Evolutionary conservation across 2,113 vertebrate genomes (phyloP).

Genomic region (Channa argus): DNA sequence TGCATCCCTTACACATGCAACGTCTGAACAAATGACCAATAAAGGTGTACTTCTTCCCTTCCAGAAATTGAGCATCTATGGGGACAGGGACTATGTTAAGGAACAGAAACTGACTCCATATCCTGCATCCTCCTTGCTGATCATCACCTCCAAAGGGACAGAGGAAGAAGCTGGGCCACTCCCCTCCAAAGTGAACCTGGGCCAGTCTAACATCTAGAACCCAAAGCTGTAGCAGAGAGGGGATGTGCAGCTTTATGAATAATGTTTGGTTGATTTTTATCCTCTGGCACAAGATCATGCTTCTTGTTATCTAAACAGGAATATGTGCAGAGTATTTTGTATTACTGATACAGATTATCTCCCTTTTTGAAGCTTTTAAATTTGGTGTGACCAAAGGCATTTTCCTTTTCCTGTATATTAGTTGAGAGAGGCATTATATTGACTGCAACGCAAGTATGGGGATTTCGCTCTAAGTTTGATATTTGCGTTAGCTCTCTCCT

Average conservation of each 20-base stretch:
- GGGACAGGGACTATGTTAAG: slow-evolving; percentile 90
- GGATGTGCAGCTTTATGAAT: slow-evolving; percentile 21
- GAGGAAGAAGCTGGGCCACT: slow-evolving; percentile 92
- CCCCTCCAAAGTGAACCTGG: slow-evolving; percentile 92
- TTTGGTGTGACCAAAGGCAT: slow-evolving; percentile 6
- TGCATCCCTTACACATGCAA: too few species aligned
- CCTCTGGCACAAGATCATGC: slow-evolving; percentile 29
- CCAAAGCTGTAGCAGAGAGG: slow-evolving; percentile 39
- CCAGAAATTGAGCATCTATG: slow-evolving; percentile 97
- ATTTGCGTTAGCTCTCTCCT: slow-evolving; percentile 43
- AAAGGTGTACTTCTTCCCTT: background rate
- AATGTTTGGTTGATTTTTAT: slow-evolving; percentile 34
- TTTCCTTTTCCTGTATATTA: slow-evolving; percentile 34
- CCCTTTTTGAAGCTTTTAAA: slow-evolving; percentile 51
- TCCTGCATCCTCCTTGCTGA: slow-evolving; percentile 89
- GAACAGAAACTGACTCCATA: slow-evolving; percentile 92
- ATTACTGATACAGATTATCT: slow-evolving; percentile 31
- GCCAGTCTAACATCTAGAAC: slow-evolving; percentile 86
- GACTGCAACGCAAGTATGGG: slow-evolving; percentile 19
- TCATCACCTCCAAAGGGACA: slow-evolving; percentile 86
- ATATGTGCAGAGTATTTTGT: slow-evolving; percentile 61
- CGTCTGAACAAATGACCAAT: too few species aligned
- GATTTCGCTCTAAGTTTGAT: slow-evolving; percentile 32
- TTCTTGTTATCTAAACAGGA: slow-evolving; percentile 49
- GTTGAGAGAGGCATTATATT: slow-evolving; percentile 63